Evolutionary conservation across 1,140 invertebrate genomes (phyloP).

Genomic region (Brachionus manjavacas): DNA sequence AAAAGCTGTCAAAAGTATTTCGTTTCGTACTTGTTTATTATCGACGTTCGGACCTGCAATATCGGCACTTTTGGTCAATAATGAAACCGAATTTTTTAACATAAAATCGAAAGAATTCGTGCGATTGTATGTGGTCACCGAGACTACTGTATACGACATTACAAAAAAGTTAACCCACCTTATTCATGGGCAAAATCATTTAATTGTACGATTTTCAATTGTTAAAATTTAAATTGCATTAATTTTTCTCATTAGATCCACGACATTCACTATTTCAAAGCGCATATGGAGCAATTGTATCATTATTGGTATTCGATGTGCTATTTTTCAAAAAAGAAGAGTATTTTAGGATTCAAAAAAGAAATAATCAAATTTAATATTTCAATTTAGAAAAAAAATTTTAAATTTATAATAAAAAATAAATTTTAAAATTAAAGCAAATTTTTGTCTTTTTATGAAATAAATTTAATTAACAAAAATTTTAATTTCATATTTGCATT

Average conservation of each 20-base stretch:
- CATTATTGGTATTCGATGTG: neutral
- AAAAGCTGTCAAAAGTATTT: neutral
- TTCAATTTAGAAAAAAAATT: too few species aligned
- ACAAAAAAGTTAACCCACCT: neutral
- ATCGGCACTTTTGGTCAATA: neutral
- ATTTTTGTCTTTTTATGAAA: too few species aligned
- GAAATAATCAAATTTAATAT: neutral
- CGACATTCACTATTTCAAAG: neutral
- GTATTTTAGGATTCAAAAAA: neutral
- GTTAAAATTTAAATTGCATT: neutral
- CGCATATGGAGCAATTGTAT: neutral
- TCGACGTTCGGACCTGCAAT: neutral
- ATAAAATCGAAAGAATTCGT: neutral
- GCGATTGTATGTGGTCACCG: neutral
- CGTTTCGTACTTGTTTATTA: neutral
- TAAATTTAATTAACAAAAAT: too few species aligned
- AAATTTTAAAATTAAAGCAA: too few species aligned
- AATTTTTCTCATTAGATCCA: neutral
- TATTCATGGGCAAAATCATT: neutral
- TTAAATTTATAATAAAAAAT: too few species aligned
- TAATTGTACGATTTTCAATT: neutral
- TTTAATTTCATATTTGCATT: too few species aligned
- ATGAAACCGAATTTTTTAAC: neutral
- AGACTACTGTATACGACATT: neutral
- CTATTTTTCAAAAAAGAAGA: neutral